A percentile compares a stretch with the other conserved stretches of the same genome.
phyloP scores from a whole-genome alignment of 1,140 invertebrate species.

The Magallana angulata region DNA sequence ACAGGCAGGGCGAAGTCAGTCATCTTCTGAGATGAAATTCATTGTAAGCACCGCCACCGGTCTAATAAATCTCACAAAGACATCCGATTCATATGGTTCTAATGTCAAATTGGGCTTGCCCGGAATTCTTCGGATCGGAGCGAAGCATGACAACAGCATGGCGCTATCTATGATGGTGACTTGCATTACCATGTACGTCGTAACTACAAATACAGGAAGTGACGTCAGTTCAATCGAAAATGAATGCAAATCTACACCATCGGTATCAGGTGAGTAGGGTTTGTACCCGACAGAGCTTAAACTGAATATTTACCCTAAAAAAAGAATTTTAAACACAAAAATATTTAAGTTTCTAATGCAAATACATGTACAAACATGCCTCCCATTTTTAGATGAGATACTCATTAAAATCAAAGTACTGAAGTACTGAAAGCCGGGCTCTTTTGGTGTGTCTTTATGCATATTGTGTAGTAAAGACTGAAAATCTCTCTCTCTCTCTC shows the following conservation, averaged over 20 bases:
- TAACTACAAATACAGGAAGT: neutral
- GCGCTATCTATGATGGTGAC: neutral
- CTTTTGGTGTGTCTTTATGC: too few relatives aligned
- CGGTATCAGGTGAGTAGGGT: neutral
- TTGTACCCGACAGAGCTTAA: too few relatives aligned
- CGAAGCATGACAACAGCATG: conserved; percentile 7
- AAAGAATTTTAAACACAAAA: too few relatives aligned
- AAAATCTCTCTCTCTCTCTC: too few relatives aligned
- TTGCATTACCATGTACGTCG: neutral
- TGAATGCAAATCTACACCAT: neutral
- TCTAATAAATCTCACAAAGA: neutral
- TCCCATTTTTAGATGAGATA: too few relatives aligned
- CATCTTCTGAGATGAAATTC: neutral
- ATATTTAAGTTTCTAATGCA: too few relatives aligned
- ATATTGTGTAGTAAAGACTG: too few relatives aligned
- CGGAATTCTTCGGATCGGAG: conserved; percentile 14
- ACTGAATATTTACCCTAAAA: too few relatives aligned
- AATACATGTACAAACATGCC: too few relatives aligned
- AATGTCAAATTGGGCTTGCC: neutral
- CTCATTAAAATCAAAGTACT: too few relatives aligned
- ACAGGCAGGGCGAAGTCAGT: neutral
- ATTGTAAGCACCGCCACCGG: neutral
- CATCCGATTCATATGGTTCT: neutral
- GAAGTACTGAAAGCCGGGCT: too few relatives aligned
- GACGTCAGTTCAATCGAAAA: neutral